Conservation (phyloP, 2,113 vertebrate species). For the Oreotrochilus melanogaster region DNA sequence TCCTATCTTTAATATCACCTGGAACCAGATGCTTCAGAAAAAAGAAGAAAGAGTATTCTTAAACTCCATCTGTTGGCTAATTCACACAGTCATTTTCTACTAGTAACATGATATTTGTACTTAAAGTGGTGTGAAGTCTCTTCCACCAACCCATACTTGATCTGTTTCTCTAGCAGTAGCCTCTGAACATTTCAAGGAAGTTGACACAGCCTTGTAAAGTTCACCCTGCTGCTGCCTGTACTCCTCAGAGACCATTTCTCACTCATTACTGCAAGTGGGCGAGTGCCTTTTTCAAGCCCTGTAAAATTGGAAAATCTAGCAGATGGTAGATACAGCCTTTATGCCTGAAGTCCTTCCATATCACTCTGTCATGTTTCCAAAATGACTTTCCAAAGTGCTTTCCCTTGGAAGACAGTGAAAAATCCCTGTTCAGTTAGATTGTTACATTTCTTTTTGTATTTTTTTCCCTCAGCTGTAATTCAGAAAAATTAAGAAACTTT, state of each 20-base stretch:
- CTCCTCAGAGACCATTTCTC: conserved; percentile 53
- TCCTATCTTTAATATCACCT: neutral
- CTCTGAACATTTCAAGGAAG: conserved; percentile 48
- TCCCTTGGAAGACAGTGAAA: conserved; percentile 15
- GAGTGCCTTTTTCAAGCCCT: conserved; percentile 70
- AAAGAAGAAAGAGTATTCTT: neutral
- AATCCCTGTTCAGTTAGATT: neutral
- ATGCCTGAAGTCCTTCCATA: conserved; percentile 55
- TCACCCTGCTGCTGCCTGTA: conserved; percentile 28
- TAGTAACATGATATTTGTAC: conserved; percentile 17
- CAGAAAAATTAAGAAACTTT: neutral
- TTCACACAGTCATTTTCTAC: conserved; percentile 49
- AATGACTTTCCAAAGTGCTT: conserved; percentile 27
- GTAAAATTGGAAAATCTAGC: conserved; percentile 61
- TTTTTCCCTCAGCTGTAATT: neutral
- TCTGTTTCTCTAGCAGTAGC: conserved; percentile 41
- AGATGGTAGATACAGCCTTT: conserved; percentile 61
- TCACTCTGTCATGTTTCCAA: conserved; percentile 5
- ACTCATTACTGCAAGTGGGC: conserved; percentile 66
- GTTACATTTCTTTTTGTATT: neutral
- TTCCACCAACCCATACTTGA: conserved; percentile 14
- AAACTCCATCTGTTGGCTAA: conserved; percentile 5
- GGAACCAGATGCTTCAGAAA: neutral
- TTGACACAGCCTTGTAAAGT: conserved; percentile 43
- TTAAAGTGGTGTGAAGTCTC: conserved; percentile 29